These are phyloP conservation scores for Sceloporus tristichus DNA, from an alignment of 2,113 vertebrate species.

Conservation along the genomic window DNA sequence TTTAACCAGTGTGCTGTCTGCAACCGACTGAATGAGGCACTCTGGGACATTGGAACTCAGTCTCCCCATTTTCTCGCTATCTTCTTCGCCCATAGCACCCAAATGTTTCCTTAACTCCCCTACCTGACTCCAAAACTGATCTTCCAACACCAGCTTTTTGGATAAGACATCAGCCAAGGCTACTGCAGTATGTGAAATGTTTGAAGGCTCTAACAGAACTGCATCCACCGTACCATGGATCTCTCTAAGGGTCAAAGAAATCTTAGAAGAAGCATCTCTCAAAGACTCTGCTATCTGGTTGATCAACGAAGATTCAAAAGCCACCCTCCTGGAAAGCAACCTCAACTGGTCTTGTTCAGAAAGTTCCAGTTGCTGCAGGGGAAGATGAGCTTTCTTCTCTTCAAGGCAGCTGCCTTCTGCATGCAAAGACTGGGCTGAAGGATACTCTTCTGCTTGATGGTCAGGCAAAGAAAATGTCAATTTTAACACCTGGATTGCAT, in stretches of 20 bases:
- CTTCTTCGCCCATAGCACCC: slow-evolving; percentile 55
- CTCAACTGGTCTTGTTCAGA: slow-evolving; percentile 76
- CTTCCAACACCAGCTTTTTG: slow-evolving; percentile 89
- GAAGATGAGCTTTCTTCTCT: neutral
- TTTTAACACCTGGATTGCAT: slow-evolving; percentile 80
- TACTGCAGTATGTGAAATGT: slow-evolving; percentile 49
- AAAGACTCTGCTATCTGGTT: slow-evolving; percentile 90
- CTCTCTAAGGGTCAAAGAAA: slow-evolving; percentile 81
- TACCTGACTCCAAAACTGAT: slow-evolving; percentile 88
- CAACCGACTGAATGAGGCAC: slow-evolving; percentile 68
- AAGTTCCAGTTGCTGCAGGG: slow-evolving; percentile 41
- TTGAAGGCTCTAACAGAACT: slow-evolving; percentile 69
- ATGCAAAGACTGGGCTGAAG: neutral
- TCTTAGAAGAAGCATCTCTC: slow-evolving; percentile 82
- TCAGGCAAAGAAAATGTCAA: slow-evolving; percentile 62
- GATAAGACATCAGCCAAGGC: slow-evolving; percentile 85
- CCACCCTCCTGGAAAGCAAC: slow-evolving; percentile 86
- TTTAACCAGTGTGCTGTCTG: slow-evolving; percentile 78
- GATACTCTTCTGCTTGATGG: slow-evolving; percentile 47
- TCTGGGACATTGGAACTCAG: slow-evolving; percentile 61
- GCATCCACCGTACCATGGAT: slow-evolving; percentile 80
- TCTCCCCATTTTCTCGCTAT: slow-evolving; percentile 53
- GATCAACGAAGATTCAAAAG: slow-evolving; percentile 89
- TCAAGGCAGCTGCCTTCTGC: neutral
- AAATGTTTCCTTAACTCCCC: slow-evolving; percentile 80